phyloP scores from a whole-genome alignment of 2,888 invertebrate genomes.

The Hirtodrosophila alboralis region DNA sequence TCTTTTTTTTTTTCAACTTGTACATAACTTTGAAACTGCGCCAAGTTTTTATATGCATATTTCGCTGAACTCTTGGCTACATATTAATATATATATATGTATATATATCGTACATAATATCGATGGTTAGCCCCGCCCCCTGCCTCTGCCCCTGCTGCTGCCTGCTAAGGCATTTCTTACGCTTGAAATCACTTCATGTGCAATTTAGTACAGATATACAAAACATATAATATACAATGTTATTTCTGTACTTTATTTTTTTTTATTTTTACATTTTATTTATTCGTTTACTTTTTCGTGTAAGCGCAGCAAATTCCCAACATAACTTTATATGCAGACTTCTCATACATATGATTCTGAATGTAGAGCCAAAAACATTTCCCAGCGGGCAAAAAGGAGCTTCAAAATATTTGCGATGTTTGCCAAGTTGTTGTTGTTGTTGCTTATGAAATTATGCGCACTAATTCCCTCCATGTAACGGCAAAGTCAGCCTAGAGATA shows the following conservation, averaged over 20 bases:
- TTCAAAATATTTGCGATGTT: slow-evolving; percentile 72
- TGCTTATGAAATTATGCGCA: slow-evolving; percentile 77
- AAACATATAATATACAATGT: slow-evolving; percentile 34
- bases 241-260: slow-evolving; percentile 28
- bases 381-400: slow-evolving; percentile 34
- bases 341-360: slow-evolving; percentile 54
- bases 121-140: slow-evolving; percentile 42
- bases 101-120: slow-evolving; percentile 38
- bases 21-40: slow-evolving; percentile 71
- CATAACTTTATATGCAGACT: slow-evolving; percentile 62
- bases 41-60: slow-evolving; percentile 74
- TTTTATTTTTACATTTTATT: slow-evolving; percentile 13
- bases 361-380: slow-evolving; percentile 50
- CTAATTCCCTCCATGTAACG: slow-evolving; percentile 74
- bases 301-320: slow-evolving; percentile 64
- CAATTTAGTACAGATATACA: slow-evolving; percentile 73
- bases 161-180: slow-evolving; percentile 63
- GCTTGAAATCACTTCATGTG: slow-evolving; percentile 80
- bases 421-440: slow-evolving; percentile 62
- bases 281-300: slow-evolving; percentile 39
- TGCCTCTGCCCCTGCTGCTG: slow-evolving; percentile 7
- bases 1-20: slow-evolving; percentile 23
- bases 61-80: slow-evolving; percentile 22
- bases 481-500: slow-evolving; percentile 49
- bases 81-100: slow-evolving; percentile 4